These are phyloP conservation scores for Stichopus chloronotus DNA, from an alignment of 35 echinoderm and acorn worm genomes.

Conservation along the genomic window DNA sequence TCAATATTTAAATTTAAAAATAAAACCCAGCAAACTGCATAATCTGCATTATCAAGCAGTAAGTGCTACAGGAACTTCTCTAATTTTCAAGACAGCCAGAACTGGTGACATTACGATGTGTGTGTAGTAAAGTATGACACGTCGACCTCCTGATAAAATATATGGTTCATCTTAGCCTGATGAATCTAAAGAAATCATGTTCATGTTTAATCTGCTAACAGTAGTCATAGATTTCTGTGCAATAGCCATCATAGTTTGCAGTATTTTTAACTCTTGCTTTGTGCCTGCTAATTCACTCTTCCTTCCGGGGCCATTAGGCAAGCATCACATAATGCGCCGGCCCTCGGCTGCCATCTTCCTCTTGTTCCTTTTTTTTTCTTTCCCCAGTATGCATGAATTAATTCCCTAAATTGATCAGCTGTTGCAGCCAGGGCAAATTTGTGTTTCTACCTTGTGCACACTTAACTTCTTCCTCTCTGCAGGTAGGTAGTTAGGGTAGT, in stretches of 20 bases:
- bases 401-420: slow-evolving; percentile 37
- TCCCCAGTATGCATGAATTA: not conserved
- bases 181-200: no score
- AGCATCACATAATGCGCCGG: not conserved
- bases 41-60: no score
- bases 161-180: no score
- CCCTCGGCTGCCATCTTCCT: not conserved
- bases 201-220: no score
- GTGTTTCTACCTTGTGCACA: slow-evolving; percentile 17
- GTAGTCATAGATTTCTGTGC: no score
- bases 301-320: slow-evolving; percentile 18
- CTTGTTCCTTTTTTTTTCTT: not conserved
- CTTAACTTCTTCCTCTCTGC: not conserved
- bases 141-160: no score
- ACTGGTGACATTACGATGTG: no score
- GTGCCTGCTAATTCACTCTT: not conserved
- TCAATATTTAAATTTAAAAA: no score
- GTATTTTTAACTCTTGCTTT: not conserved
- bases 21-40: no score
- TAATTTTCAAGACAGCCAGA: no score
- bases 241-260: not conserved
- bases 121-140: no score
- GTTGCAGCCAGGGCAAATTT: slow-evolving; percentile 11
- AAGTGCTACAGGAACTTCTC: no score
- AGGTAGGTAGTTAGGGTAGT: not conserved